These are phyloP conservation scores for Esox masquinongy DNA, from an alignment of 2,797 vertebrate species.

Conservation along the genomic window DNA sequence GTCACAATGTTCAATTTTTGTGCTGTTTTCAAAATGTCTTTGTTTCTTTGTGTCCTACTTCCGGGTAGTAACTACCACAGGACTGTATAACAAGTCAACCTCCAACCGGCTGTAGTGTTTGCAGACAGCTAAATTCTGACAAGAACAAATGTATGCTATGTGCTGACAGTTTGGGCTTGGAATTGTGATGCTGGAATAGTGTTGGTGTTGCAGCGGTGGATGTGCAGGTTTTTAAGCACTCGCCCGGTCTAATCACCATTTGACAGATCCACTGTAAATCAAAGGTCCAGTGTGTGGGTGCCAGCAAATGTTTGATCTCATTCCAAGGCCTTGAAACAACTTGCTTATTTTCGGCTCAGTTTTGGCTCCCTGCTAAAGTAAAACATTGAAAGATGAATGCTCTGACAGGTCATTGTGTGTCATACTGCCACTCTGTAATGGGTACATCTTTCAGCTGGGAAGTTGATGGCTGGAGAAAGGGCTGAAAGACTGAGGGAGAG, in stretches of 20 bases:
- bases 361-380: conserved; percentile 87
- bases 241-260: conserved; percentile 81
- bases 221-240: conserved; percentile 85
- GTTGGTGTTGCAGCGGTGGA: conserved; percentile 71
- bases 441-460: conserved; percentile 90
- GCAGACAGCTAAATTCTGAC: background rate
- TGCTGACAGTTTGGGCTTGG: conserved; percentile 10
- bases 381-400: conserved; percentile 90
- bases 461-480: conserved; percentile 78
- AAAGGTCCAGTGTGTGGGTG: conserved; percentile 84
- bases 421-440: conserved; percentile 92
- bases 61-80: background rate
- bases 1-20: background rate
- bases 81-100: background rate
- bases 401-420: conserved; percentile 91
- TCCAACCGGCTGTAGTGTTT: background rate
- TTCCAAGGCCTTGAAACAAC: conserved; percentile 91
- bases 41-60: background rate
- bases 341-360: conserved; percentile 90
- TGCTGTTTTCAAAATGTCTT: background rate
- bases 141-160: background rate
- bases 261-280: conserved; percentile 88
- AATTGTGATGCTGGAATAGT: conserved; percentile 27
- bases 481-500: conserved; percentile 63
- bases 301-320: conserved; percentile 87